Percentiles rank a stretch among this genome's conserved stretches.
Conservation (phyloP, 1,140 invertebrate genomes). For the Camponotus floridanus region DNA sequence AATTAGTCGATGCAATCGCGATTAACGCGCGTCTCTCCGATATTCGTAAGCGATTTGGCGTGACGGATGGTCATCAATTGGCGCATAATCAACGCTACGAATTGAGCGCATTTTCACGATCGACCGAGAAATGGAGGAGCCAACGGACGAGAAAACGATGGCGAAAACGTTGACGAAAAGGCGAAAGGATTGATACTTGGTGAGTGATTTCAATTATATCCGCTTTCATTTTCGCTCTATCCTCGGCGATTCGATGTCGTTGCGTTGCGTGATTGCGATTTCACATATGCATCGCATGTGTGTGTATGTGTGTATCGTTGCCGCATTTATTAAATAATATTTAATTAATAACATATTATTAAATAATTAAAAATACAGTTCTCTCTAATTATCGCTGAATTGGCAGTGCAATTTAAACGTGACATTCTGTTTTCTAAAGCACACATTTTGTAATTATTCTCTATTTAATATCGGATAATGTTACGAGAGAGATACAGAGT, state of each 20-base stretch:
- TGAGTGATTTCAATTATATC: constrained; percentile 1
- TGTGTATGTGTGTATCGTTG: not conserved
- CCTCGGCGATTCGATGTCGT: not conserved
- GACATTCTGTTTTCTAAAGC: constrained; percentile 8
- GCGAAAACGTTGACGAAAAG: not conserved
- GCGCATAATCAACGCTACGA: not conserved
- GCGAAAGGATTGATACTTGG: not conserved
- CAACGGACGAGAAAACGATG: not conserved
- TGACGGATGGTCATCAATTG: not conserved
- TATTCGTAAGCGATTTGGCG: not conserved
- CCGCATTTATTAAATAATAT: constrained; percentile 6
- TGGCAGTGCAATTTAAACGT: constrained; percentile 48
- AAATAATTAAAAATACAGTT: constrained; percentile 23
- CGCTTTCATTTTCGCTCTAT: not conserved
- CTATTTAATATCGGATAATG: not conserved
- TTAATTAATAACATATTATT: not conserved
- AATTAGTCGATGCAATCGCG: not conserved
- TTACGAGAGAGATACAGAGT: not conserved
- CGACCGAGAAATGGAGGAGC: constrained; percentile 10
- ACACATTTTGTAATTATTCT: constrained; percentile 10
- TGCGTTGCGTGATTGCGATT: not conserved
- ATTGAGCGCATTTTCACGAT: too few species aligned
- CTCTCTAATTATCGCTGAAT: not conserved
- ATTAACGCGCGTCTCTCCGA: not conserved
- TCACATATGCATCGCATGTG: not conserved